These are phyloP conservation scores for Beris morrisii DNA, from an alignment of 2,888 invertebrate species.

Conservation along the genomic window DNA sequence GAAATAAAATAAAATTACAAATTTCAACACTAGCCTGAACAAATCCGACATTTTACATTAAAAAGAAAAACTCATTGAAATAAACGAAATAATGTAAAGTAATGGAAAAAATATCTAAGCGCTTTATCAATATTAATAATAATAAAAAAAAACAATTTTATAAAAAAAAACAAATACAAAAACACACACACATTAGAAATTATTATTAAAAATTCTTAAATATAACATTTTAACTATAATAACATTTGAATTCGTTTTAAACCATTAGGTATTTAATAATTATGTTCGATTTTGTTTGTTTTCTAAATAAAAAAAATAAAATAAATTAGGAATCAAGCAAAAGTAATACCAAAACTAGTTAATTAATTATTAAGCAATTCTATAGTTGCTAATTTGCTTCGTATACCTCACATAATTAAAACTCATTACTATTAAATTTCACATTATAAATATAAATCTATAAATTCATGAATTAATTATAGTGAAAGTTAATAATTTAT, in stretches of 20 bases:
- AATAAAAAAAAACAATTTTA: constrained; percentile 19
- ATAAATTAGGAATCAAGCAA: neutral
- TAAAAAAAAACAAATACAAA: constrained; percentile 12
- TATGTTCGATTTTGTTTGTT: neutral
- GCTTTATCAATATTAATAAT: constrained; percentile 26
- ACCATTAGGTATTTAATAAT: neutral
- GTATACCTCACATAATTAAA: too few species aligned
- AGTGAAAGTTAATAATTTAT: too few species aligned
- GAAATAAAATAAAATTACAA: constrained; percentile 4
- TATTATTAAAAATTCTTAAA: neutral
- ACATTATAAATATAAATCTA: too few species aligned
- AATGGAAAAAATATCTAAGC: constrained; percentile 25
- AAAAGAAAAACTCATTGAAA: constrained; percentile 2
- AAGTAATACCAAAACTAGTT: too few species aligned
- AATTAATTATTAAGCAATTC: too few species aligned
- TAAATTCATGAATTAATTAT: too few species aligned
- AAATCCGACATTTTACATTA: constrained; percentile 27
- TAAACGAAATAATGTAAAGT: constrained; percentile 11
- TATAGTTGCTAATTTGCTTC: too few species aligned
- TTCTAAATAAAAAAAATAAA: neutral
- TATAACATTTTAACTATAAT: neutral
- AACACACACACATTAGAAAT: neutral
- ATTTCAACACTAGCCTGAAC: constrained; percentile 23
- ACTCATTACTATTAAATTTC: too few species aligned
- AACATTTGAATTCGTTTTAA: neutral